These are phyloP conservation scores for Rhagologus leucostigma DNA, from an alignment of 2,113 vertebrate species.

Conservation along the genomic window DNA sequence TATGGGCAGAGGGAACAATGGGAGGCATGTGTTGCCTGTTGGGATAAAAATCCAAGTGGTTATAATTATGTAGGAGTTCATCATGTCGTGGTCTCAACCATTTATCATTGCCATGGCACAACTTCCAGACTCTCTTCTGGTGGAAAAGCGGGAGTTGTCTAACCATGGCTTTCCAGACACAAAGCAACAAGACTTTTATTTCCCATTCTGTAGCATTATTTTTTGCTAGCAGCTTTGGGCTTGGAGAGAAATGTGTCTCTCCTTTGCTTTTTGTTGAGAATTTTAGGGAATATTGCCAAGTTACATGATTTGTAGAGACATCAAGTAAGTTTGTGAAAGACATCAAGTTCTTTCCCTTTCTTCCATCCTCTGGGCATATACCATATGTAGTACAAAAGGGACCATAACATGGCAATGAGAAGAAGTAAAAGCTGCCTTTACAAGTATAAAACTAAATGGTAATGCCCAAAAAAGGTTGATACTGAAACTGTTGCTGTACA, in stretches of 20 bases:
- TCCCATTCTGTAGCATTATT: background rate
- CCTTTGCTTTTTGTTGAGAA: background rate
- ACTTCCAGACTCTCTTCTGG: background rate
- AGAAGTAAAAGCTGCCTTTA: background rate
- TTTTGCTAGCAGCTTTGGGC: background rate
- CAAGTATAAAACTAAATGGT: background rate
- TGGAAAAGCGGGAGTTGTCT: background rate
- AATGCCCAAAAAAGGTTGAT: background rate
- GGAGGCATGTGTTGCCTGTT: background rate
- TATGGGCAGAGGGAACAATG: background rate
- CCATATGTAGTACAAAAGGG: rapidly evolving
- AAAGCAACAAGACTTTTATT: background rate
- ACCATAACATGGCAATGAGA: background rate
- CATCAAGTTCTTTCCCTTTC: background rate
- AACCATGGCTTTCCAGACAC: background rate
- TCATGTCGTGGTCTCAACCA: background rate
- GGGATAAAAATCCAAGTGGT: background rate
- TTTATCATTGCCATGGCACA: background rate
- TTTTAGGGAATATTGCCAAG: background rate
- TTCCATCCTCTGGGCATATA: background rate
- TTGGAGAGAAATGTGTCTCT: background rate
- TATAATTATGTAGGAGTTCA: background rate
- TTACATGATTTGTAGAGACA: background rate
- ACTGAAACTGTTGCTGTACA: background rate
- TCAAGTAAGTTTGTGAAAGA: background rate